A percentile compares a stretch with the other conserved stretches of the same genome.
phyloP scores from a whole-genome alignment of 2,113 vertebrate genomes.

The Morone chrysops region DNA sequence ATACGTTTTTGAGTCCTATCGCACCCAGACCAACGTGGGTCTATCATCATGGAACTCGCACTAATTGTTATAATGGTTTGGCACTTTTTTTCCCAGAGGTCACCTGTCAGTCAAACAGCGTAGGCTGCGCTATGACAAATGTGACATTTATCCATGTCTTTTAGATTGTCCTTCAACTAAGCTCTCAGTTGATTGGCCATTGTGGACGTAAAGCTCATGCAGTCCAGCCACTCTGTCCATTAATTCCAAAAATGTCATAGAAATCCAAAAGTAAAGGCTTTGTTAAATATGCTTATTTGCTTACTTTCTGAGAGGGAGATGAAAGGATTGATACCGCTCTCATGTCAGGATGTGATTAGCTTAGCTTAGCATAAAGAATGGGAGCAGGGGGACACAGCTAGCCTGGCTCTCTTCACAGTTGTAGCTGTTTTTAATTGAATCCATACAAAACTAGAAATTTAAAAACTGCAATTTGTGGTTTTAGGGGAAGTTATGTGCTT shows the following conservation, averaged over 20 bases:
- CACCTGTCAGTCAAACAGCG: neutral
- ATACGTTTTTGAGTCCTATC: neutral
- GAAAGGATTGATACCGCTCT: neutral
- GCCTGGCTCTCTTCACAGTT: neutral
- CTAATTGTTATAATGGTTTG: neutral
- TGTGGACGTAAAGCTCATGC: neutral
- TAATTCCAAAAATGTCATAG: neutral
- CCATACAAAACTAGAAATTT: neutral
- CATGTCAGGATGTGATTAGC: neutral
- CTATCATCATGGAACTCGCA: too few relatives aligned
- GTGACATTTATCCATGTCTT: neutral
- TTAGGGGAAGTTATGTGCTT: neutral
- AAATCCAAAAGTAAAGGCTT: too few relatives aligned
- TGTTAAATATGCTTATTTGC: too few relatives aligned
- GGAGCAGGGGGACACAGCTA: neutral
- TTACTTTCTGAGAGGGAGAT: too few relatives aligned
- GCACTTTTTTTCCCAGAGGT: conserved; percentile 3
- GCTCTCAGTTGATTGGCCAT: neutral
- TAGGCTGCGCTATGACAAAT: neutral
- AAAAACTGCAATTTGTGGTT: neutral
- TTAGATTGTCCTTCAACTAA: neutral
- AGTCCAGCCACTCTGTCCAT: neutral
- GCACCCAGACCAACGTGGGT: too few relatives aligned
- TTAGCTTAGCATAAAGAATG: neutral
- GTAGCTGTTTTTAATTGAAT: too few relatives aligned